Conservation (phyloP, 2,797 vertebrate genomes). For the Gila robusta region DNA sequence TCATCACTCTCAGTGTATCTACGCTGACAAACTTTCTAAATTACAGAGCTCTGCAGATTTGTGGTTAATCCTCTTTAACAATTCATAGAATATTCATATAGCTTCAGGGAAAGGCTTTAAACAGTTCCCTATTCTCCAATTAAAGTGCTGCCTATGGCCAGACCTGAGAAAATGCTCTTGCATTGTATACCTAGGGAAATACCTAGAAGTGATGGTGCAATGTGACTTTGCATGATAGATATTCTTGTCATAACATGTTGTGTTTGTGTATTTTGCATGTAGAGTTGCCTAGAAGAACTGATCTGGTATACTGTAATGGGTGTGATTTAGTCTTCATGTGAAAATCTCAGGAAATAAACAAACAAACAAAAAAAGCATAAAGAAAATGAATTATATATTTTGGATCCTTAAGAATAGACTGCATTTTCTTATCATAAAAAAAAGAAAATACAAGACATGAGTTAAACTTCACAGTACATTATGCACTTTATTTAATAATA, state of each 20-base stretch:
- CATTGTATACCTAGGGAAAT: background rate
- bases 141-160: background rate
- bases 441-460: background rate
- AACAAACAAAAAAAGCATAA: background rate
- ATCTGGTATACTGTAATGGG: background rate
- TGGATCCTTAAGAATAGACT: background rate
- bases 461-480: background rate
- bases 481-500: background rate
- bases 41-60: slow-evolving; percentile 9
- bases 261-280: background rate
- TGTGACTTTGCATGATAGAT: background rate
- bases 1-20: background rate
- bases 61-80: slow-evolving; percentile 38
- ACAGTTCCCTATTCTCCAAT: background rate
- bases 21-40: background rate
- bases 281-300: background rate
- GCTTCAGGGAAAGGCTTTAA: slow-evolving; percentile 24
- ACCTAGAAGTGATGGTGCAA: background rate
- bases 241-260: slow-evolving; percentile 15
- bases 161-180: background rate
- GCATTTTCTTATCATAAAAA: background rate
- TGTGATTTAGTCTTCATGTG: background rate
- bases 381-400: background rate
- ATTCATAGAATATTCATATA: slow-evolving; percentile 26
- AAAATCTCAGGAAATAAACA: background rate